Evolutionary conservation across 2,888 invertebrate species (phyloP), one percentile per base, ranked within the genome.

Genomic region (Eueremaeus valkanovi): DNA sequence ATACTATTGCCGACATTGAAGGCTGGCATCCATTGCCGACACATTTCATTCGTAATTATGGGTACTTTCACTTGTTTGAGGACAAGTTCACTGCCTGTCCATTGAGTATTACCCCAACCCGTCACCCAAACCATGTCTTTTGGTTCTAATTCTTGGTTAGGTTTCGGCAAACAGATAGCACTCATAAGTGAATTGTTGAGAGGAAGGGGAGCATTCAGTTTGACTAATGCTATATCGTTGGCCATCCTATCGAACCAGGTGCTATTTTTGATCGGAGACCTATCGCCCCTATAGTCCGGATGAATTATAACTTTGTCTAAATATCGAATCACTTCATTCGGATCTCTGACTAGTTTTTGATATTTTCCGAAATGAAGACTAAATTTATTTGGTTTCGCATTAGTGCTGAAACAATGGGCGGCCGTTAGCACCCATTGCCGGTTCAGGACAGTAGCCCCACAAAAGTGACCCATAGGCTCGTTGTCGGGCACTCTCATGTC

Each of bases 361-460:
- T 79, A 77, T 72, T 79, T 79, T 36, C 78, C 78, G 8, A 77
- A 33, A 33, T 77, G n/a, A 9, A 79, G 72, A 18, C 63, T 78
- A 78, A 78, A 79, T 5, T 40, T 16, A 29, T 58, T 55, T 8
- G 68, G 33, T 21, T 78, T 73, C 5, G 24, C 36, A 16, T 73
- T 18, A 18, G 51, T 13, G n/a, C 18, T 70, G 40, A 79, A 78
- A 63, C 79, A 79, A 42, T 79, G 79, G 45, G 74, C 79, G 3
- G 79, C 79, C 13, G 79, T 79, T n/a, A 79, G 49, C 13, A 79
- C 18, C 79, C 79, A 79, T 40, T 78, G 77, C 11, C 68, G 29
- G n/a, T 77, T 63, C 9, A 79, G 76, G 9, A 79, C 72, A 1
- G 72, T 61, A 31, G 77, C 79, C 3, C 79, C 79, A 63, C 79